Conservation (phyloP, 2,888 invertebrate genomes). For the Meiosimyza decipiens region DNA sequence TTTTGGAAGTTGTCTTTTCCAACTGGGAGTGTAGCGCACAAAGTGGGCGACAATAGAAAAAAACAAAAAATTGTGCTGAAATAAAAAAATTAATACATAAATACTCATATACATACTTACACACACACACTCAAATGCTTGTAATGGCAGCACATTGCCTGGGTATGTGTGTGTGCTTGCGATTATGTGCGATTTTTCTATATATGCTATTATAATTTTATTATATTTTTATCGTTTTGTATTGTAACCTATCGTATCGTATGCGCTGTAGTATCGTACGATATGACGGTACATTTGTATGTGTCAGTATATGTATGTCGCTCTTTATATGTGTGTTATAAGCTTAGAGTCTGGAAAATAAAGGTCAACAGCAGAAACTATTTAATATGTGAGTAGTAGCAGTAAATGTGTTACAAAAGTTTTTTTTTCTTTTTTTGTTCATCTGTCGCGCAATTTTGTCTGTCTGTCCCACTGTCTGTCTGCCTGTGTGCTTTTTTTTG, state of each 20-base stretch:
- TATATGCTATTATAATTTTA: slow-evolving; percentile 60
- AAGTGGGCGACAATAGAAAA: slow-evolving; percentile 4
- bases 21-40: slow-evolving; percentile 8
- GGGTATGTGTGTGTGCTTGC: slow-evolving; percentile 38
- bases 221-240: slow-evolving; percentile 61
- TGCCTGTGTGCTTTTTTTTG: slow-evolving; percentile 40
- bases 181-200: slow-evolving; percentile 35
- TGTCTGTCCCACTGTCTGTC: slow-evolving; percentile 29
- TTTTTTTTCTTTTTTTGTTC: slow-evolving; percentile 47
- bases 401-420: slow-evolving; percentile 44
- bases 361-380: slow-evolving; percentile 61
- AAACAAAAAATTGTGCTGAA: slow-evolving; percentile 7
- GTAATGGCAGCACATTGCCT: background rate
- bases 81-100: slow-evolving; percentile 13
- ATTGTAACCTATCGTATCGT: slow-evolving; percentile 36
- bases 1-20: background rate
- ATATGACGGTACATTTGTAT: slow-evolving; percentile 7
- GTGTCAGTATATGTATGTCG: slow-evolving; percentile 5
- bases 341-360: slow-evolving; percentile 48
- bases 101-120: slow-evolving; percentile 25
- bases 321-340: background rate
- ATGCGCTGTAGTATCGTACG: slow-evolving; percentile 7
- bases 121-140: slow-evolving; percentile 23
- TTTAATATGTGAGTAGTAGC: slow-evolving; percentile 47
- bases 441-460: slow-evolving; percentile 33